Conservation (phyloP, 2,888 invertebrate species). For the Proisotoma minuta region DNA sequence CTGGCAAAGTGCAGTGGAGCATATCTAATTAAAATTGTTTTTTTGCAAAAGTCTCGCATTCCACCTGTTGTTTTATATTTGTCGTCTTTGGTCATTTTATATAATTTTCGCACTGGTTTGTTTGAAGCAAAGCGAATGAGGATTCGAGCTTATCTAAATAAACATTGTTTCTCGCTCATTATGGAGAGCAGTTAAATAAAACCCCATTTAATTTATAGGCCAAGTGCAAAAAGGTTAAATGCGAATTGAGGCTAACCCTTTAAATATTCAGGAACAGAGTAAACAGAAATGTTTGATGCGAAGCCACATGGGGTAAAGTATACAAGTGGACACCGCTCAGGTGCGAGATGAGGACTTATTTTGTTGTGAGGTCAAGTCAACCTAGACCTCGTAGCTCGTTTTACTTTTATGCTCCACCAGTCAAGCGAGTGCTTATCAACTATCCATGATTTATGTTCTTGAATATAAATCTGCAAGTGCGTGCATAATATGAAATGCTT, state of each 20-base stretch:
- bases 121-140: too few relatives aligned
- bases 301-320: neutral
- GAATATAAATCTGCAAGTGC: neutral
- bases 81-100: too few relatives aligned
- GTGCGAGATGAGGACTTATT: too few relatives aligned
- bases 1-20: constrained; percentile 7
- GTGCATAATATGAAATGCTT: neutral
- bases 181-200: too few relatives aligned
- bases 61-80: constrained; percentile 40
- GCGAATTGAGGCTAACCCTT: constrained; percentile 3
- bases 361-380: constrained; percentile 13
- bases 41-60: constrained; percentile 25
- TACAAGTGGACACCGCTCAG: neutral
- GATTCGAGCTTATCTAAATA: too few relatives aligned
- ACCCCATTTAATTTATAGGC: constrained; percentile 38
- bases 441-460: constrained; percentile 4
- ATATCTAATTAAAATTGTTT: constrained; percentile 9
- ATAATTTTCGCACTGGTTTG: too few relatives aligned
- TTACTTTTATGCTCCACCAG: constrained; percentile 34
- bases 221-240: constrained; percentile 43
- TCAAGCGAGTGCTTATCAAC: constrained; percentile 26
- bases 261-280: too few relatives aligned
- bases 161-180: too few relatives aligned
- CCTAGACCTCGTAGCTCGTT: constrained; percentile 24
- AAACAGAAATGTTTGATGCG: too few relatives aligned